Conservation (phyloP, 2,888 invertebrate species). For the Heteropelma amictum region DNA sequence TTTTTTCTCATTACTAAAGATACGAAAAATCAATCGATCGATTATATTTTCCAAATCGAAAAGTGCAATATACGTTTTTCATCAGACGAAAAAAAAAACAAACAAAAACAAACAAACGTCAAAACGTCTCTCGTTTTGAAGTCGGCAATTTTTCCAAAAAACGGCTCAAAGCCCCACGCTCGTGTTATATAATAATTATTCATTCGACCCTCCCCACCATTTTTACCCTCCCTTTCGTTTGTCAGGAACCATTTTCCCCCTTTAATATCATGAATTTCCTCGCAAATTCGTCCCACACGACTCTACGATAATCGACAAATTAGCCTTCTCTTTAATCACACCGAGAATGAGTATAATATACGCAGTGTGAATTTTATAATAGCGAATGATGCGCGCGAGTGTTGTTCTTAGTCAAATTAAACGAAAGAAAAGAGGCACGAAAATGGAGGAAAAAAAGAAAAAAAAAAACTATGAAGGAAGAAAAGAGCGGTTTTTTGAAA, state of each 20-base stretch:
- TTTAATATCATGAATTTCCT: conserved; percentile 13
- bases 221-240: conserved; percentile 4
- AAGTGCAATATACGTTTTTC: background rate
- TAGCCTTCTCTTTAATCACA: conserved; percentile 34
- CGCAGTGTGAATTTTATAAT: conserved; percentile 47
- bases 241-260: conserved; percentile 7
- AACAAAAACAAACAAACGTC: background rate
- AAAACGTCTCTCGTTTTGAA: conserved; percentile 34
- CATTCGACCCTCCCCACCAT: too few relatives aligned
- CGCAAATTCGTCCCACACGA: conserved; percentile 26
- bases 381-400: conserved; percentile 45
- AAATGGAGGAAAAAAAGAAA: conserved; percentile 16
- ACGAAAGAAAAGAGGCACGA: too few relatives aligned
- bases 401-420: conserved; percentile 55
- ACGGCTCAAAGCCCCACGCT: too few relatives aligned
- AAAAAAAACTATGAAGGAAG: background rate
- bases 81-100: background rate
- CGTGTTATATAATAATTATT: too few relatives aligned
- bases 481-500: too few relatives aligned
- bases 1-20: too few relatives aligned
- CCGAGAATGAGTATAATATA: conserved; percentile 43
- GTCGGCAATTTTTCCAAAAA: too few relatives aligned
- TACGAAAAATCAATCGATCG: background rate
- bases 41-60: background rate
- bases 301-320: conserved; percentile 50